Evolutionary conservation across 2,888 invertebrate species (phyloP).

Genomic region (Drosophila histrio): DNA sequence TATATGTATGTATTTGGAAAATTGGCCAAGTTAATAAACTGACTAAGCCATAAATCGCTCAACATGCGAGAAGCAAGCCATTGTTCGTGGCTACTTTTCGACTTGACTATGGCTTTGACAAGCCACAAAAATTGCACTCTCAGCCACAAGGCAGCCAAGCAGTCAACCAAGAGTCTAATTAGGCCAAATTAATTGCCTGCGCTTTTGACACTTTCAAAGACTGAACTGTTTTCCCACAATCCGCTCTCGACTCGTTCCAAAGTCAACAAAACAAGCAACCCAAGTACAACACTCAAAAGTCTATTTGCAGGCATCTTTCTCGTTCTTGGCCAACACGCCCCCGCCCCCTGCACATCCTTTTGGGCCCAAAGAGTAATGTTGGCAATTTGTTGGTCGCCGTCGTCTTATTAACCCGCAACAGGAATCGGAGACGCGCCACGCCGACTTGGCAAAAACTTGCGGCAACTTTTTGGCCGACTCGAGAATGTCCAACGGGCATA

Average conservation of each 20-base stretch:
- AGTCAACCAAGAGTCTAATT: constrained; percentile 75
- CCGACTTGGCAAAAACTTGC: constrained; percentile 63
- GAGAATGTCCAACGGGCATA: constrained; percentile 78
- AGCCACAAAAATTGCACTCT: constrained; percentile 72
- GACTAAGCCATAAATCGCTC: constrained; percentile 72
- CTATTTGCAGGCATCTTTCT: constrained; percentile 64
- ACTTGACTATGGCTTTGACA: constrained; percentile 49
- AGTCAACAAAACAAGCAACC: constrained; percentile 67
- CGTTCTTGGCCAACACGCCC: background rate
- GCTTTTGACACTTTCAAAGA: constrained; percentile 77
- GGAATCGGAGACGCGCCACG: constrained; percentile 52
- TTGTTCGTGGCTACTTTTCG: constrained; percentile 52
- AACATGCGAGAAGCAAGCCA: constrained; percentile 56
- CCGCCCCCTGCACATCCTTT: constrained; percentile 2
- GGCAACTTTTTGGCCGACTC: constrained; percentile 75
- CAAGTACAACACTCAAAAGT: constrained; percentile 77
- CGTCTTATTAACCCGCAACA: constrained; percentile 77
- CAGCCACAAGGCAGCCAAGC: constrained; percentile 43
- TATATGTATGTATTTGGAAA: constrained; percentile 19
- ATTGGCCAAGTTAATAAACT: constrained; percentile 52
- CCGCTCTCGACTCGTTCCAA: background rate
- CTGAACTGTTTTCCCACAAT: constrained; percentile 14
- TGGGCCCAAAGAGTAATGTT: constrained; percentile 64
- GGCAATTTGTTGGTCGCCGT: constrained; percentile 71
- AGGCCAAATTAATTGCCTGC: constrained; percentile 77